Evolutionary conservation across 2,888 invertebrate species (phyloP).

Genomic region (Agonopterix subpropinquella): DNA sequence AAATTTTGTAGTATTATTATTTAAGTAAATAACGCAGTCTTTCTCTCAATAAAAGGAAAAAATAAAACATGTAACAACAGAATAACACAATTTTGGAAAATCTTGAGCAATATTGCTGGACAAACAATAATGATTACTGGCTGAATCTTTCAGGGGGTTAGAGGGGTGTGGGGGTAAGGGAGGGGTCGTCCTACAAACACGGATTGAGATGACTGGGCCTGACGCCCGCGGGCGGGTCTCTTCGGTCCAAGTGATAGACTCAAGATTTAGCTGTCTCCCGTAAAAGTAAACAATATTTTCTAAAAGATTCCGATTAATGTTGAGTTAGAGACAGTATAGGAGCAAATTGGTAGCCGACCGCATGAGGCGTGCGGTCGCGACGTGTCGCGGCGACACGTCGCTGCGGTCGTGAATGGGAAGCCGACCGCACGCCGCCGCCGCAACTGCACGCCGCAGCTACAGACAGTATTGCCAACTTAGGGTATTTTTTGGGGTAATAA

Average conservation of each 20-base stretch:
- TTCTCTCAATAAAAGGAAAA: no score
- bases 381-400: no score
- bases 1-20: background rate
- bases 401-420: no score
- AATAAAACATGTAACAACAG: no score
- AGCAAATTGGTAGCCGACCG: no score
- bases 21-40: background rate
- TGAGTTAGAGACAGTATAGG: background rate
- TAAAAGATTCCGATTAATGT: background rate
- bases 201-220: constrained; percentile 50
- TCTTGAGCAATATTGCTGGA: constrained; percentile 20
- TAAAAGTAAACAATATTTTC: background rate
- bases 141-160: constrained; percentile 14
- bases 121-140: constrained; percentile 39
- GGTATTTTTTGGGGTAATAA: no score
- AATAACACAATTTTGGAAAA: constrained; percentile 12
- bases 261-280: background rate
- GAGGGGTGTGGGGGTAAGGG: constrained; percentile 16
- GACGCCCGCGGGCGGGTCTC: constrained; percentile 36
- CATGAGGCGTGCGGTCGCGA: no score
- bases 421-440: no score
- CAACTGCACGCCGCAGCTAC: no score
- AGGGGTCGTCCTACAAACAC: constrained; percentile 42
- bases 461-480: no score
- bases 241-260: constrained; percentile 15